Conservation (phyloP, 2,888 invertebrate genomes). For the Pandemis cinnamomeana region DNA sequence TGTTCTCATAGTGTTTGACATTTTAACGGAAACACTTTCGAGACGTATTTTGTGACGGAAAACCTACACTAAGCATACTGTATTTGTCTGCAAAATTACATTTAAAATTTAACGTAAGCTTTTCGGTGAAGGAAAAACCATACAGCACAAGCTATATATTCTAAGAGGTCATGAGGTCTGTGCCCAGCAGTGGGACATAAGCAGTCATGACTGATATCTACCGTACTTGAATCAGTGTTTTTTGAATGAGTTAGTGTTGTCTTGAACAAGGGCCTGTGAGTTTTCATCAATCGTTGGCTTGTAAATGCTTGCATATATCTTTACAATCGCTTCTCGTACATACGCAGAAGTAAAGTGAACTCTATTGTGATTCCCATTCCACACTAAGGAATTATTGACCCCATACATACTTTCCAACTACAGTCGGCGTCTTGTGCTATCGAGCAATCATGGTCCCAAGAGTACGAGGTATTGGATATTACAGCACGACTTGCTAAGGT, state of each 20-base stretch:
- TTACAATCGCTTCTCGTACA: not conserved
- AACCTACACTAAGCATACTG: no score
- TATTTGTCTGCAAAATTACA: not conserved
- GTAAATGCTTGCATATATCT: not conserved
- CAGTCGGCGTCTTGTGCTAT: not conserved
- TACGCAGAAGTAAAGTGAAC: not conserved
- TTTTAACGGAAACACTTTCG: no score
- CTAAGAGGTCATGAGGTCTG: no score
- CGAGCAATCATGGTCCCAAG: not conserved
- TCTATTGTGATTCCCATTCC: constrained; percentile 5
- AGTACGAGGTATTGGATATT: not conserved
- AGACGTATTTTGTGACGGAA: no score
- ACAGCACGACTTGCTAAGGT: not conserved
- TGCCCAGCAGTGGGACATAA: no score
- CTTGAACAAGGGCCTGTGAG: not conserved
- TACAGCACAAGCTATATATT: no score
- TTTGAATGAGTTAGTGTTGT: not conserved
- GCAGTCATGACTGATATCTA: not conserved
- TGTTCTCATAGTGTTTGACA: no score
- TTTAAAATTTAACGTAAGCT: not conserved
- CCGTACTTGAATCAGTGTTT: not conserved
- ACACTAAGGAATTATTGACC: constrained; percentile 4
- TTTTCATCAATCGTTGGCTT: not conserved
- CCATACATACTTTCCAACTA: not conserved
- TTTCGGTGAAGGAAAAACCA: no score